Evolutionary conservation across 1,140 invertebrate species (phyloP), one percentile per base, ranked within the genome.

Genomic region (Psilanteris sp.): DNA sequence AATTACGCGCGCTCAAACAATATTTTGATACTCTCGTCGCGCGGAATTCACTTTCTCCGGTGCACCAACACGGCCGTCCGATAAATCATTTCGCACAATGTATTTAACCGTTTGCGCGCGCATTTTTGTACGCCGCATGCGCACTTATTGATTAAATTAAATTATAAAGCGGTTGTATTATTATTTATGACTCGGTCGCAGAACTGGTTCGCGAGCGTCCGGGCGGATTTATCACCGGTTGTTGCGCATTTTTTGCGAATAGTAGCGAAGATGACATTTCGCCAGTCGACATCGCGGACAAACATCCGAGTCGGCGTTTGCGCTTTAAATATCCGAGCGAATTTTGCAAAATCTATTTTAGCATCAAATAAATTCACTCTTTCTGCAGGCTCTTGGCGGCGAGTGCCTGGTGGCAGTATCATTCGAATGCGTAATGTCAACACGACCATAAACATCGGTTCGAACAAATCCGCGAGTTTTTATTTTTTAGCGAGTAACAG

Each of bases 71-170:
- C 7, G 14, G 11, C 11, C 55, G 26, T 41, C 16, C 9, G 26
- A 41, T 18, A 20, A 18, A 1, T 5, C 16, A 31, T 36, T 37
- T 37, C 39, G 18, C 3, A 14, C 9, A n/a, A 29, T 7, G 11
- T 52, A 64, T 54, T 62, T 41, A 50, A 62, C 50, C 31, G 50
- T 62, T 41, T 15, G 16, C 41, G n/a, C 18, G 20, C 16, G n/a
- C n/a, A n/a, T n/a, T n/a, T 14, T 41, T 57, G 43, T 57, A 3
- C 16, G 11, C 6, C 24, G 11, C 31, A 50, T 52, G 52, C 46
- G n/a, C n/a, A 52, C 37, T 24, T 20, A 37, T 52, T 52, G 61
- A 64, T 64, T 64, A 43, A 43, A 52, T 64, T 64, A 39, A 64
- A 64, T 64, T 64, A 64, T 54, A 16, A 27, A 26, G 18, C 50